Conservation (phyloP, 2,797 vertebrate species). For the Labeo calbasu region DNA sequence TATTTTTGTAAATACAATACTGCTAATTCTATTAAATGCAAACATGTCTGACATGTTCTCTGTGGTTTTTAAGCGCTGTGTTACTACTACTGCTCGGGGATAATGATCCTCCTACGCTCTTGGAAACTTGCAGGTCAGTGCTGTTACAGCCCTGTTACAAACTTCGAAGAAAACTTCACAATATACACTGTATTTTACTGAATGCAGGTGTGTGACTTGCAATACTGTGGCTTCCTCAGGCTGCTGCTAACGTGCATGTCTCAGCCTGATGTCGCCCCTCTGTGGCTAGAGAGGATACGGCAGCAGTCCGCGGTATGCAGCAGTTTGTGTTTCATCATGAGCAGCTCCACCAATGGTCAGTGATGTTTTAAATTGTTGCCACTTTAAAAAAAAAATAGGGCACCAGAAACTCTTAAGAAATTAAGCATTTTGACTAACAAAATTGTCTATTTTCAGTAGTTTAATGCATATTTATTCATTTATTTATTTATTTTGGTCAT, state of each 20-base stretch:
- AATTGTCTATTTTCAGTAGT: too few relatives aligned
- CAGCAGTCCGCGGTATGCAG: constrained; percentile 78
- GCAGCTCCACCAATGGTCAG: constrained; percentile 92
- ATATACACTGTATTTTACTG: background rate
- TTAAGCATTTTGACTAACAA: too few relatives aligned
- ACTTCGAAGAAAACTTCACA: background rate
- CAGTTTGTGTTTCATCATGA: constrained; percentile 94
- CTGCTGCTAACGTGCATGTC: constrained; percentile 92
- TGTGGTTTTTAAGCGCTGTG: constrained; percentile 79
- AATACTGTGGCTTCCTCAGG: constrained; percentile 72
- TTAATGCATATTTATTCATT: background rate
- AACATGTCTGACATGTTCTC: background rate
- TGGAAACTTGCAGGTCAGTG: constrained; percentile 91
- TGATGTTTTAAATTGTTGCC: constrained; percentile 21
- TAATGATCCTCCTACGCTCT: constrained; percentile 89
- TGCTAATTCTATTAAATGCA: background rate
- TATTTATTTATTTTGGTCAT: background rate
- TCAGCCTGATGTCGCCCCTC: constrained; percentile 83
- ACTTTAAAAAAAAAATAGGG: background rate
- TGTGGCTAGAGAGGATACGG: constrained; percentile 89
- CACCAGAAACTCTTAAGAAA: background rate
- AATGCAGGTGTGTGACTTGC: background rate
- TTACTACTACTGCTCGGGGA: constrained; percentile 90
- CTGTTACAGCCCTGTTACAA: background rate
- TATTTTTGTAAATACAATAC: background rate